Evolutionary conservation across 1,140 invertebrate species (phyloP), one percentile per base, ranked within the genome.

Genomic region (Cydia strobilella): DNA sequence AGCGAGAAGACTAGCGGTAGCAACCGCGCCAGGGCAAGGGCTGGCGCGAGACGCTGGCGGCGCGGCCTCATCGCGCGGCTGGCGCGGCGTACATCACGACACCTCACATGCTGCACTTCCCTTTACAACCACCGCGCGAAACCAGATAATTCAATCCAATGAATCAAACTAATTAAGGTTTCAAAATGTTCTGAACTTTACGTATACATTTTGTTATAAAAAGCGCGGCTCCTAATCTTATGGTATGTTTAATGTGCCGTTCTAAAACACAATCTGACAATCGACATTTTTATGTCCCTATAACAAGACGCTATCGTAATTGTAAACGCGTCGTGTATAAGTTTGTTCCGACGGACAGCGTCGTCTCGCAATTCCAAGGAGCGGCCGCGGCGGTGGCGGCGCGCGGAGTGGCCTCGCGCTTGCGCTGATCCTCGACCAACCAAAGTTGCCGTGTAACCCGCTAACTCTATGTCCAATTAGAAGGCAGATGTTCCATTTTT

Each of bases 401-500:
- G 77, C 78, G 77, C 84, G 83, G 83, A 91, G 82, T 92, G 90
- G 45, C 86, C 87, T 84, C 90, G 90, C 90, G 90, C 90, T 80
- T 92, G 90, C 90, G 90, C 90, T 76, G 75, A 75, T 77, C 71
- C 72, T 79, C 77, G 77, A 80, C 66, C 77, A 75, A 72, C 31
- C 62, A 59, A 27, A 71, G 65, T 73, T 45, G 27, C 65, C 73
- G 62, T 3, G 72, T n/a, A 51, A n/a, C 65, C 13, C 31, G 65
- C 65, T 31, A 35, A 31, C 31, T 35, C 65, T 18, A 69, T 69
- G 31, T 69, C 25, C 65, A 69, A 69, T 69, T 69, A 39, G 65
- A 69, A 66, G 15, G 31, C 65, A 69, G 18, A 6, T 20, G 6
- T 20, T 23, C 54, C 20, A 59, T 20, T 59, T 59, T 59, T 23